Base-by-base conservation (phyloP, 2,888 invertebrate species). In the Parnassius mnemosyne region DNA sequence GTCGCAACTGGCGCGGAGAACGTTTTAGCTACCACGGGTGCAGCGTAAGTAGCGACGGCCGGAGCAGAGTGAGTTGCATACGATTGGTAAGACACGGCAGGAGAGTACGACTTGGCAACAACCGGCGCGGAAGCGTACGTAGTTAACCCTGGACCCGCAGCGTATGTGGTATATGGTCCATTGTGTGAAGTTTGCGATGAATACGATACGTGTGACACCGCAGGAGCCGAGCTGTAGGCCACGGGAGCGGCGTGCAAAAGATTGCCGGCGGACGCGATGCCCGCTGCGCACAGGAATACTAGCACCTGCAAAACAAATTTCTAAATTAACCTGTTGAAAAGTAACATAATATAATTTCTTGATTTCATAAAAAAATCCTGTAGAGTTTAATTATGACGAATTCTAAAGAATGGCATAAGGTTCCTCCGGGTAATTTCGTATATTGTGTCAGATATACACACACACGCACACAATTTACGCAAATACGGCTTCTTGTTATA, bases 201-300 rank as follows among this genome's bases (percentile, higher is more conserved):
- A 55, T 68, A 71, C 7, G 75, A 75, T 65, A 79, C 75, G 7
- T 71, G 71, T 7, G 71, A 71, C 0, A 71, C 71, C 9, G 71
- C 57, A 58, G 75, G 73, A 63, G 76, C 73, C 70, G 68, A 68
- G 57, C 73, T 71, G 54, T 72, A 71, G 41, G 76, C 71, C 44
- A 75, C 73, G 61, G 77, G 73, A 42, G 93, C 92, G 47, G 87
- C 85, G 75, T 91, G 90, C 54, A 82, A 76, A 65, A 94, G 79
- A 68, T 91, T 80, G 68, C 94, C 92, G 53, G 84, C 76, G 53
- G 92, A 75, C 59, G 84, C 85, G 60, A 92, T 85, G 54, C 70
- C 64, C 86, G 94, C 83, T 70, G 91, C 84, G 76, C 94, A 92
- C 73, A 92, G 92, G 71, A 94, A 84, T 67, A 93, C 83, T 77